Conservation (phyloP, 1,140 invertebrate species). For the Popillia japonica region DNA sequence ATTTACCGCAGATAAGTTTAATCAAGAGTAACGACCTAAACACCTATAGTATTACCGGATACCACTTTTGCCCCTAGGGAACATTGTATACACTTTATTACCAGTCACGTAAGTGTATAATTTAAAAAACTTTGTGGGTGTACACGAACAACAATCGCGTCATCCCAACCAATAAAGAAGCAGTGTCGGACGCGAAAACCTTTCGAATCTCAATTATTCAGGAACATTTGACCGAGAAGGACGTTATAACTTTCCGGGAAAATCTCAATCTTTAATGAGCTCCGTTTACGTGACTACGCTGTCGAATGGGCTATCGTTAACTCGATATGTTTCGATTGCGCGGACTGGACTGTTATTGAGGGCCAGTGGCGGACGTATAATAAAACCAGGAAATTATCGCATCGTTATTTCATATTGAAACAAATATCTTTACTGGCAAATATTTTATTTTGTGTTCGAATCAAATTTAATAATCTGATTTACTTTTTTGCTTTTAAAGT, state of each 20-base stretch:
- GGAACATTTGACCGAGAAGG: background rate
- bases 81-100: too few relatives aligned
- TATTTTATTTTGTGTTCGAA: too few relatives aligned
- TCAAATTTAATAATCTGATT: too few relatives aligned
- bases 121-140: background rate
- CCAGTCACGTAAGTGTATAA: constrained; percentile 6
- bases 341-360: background rate
- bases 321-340: background rate
- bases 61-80: too few relatives aligned
- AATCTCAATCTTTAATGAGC: constrained; percentile 11
- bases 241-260: constrained; percentile 15
- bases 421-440: too few relatives aligned
- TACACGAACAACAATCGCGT: background rate
- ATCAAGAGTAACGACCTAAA: too few relatives aligned
- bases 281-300: constrained; percentile 4
- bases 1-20: too few relatives aligned
- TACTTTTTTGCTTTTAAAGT: too few relatives aligned
- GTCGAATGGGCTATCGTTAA: background rate
- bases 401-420: too few relatives aligned
- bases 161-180: too few relatives aligned
- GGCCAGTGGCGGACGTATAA: background rate
- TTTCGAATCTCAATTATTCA: constrained; percentile 23
- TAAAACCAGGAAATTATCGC: background rate
- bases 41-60: too few relatives aligned
- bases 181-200: background rate